Evolutionary conservation across 92 coral and sea anemone species (phyloP), one percentile per base, ranked within the genome.

Genomic region (Phenganax subtilis): DNA sequence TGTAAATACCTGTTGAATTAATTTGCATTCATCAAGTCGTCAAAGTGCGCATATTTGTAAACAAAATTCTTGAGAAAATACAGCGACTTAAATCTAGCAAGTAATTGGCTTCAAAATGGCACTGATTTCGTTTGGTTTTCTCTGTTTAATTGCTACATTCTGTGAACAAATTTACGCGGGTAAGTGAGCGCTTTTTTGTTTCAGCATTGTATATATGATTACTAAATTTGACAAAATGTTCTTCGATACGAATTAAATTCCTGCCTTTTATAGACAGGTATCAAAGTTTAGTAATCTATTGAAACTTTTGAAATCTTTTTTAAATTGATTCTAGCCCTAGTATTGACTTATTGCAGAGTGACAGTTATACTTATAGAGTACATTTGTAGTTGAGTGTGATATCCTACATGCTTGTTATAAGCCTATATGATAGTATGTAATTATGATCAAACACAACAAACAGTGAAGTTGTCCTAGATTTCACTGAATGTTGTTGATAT

Each of bases 1-100:
- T 75, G 37, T 47, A 0, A 68, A 37, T 55, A 56, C 63, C 63
- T 75, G 64, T 75, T 57, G 80, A 75, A 75, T 73, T 75, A 75
- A 75, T 75, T 53, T 8, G 80, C 54, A 3, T 58, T 57, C 30
- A 14, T 53, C 63, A 30, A 20, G 2, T 30, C 37, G 80, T 12
- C 17, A 28, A 30, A n/a, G 57, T 56, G 63, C 27, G 37, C 20
- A 27, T 31, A 75, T 75, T 56, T 56, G 30, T 54, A 57, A 61
- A 52, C 64, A 57, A 57, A 14, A 9, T 14, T 75, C 10, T 9
- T 55, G 9, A 44, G 20, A 30, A 20, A 29, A 44, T 55, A 3
- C 57, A 30, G 80, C 63, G 20, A 11, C 51, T 30, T 11, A 6
- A 15, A 20, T 7, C 77, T 11, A 1, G 6, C 31, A 12, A 59